Base-by-base conservation (phyloP, 2,888 invertebrate genomes). In the Megamerina dolium region DNA sequence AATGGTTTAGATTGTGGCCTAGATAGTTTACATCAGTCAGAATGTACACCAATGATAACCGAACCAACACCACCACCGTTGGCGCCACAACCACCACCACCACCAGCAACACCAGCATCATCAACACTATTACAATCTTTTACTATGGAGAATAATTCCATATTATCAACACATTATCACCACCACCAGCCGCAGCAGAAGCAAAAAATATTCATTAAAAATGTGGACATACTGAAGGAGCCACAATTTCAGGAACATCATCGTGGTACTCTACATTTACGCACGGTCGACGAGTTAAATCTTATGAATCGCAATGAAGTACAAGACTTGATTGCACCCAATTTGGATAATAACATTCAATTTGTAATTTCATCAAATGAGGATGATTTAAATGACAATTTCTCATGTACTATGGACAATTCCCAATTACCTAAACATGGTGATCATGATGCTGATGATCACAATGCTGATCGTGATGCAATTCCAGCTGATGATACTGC, bases 261-360 rank as follows among this genome's bases (percentile, higher is more conserved):
- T 12, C 56, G 63, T 3, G 63, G 63, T n/a, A 65, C 66, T 0
- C 48, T 72, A 2, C 71, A 72, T 43, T 56, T 72, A 19, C 63
- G 71, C 17, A 71, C 71, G 1, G 71, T 72, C 1, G 71, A 71
- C 37, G 71, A 72, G 48, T 49, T 72, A 12, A 72, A 72, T 53
- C 53, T 71, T 23, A 68, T 72, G 67, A 68, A 70, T 30, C 63
- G 66, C 42, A 70, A 61, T 41, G 68, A 71, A 38, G 69, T 72
- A 16, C 66, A 68, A 52, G 66, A 66, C 44, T 46, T 70, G 10
- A 66, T 70, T 36, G 66, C 64, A 13, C 68, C 70, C 1, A 57
- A 67, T 47, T 53, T 64, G 5, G 66, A 66, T 17, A 46, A 48
- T n/a, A 45, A n/a, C n/a, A 32, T 32, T 31, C 35, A 17, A 36